Evolutionary conservation across 2,888 invertebrate species (phyloP).

Genomic region (Microctonus aethiopoides): DNA sequence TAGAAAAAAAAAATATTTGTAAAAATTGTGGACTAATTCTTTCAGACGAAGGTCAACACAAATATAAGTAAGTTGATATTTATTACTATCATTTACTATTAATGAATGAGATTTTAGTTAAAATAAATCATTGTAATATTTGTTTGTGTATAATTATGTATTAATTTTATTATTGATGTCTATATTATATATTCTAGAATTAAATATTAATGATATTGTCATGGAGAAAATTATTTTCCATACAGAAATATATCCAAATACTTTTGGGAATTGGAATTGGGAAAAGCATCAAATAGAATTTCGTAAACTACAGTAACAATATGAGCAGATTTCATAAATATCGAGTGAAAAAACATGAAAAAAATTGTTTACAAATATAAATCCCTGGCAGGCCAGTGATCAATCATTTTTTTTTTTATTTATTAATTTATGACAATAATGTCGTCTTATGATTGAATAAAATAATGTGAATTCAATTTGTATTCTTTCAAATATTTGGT

Average conservation of each 20-base stretch:
- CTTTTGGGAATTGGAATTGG: conserved; percentile 53
- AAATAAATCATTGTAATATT: too few species aligned
- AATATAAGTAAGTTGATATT: neutral
- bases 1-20: neutral
- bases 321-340: conserved; percentile 51
- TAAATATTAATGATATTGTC: neutral
- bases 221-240: neutral
- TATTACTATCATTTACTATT: neutral
- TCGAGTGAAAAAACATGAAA: conserved; percentile 50
- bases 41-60: neutral
- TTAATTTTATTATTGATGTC: too few species aligned
- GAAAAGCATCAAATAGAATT: conserved; percentile 49
- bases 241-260: conserved; percentile 39
- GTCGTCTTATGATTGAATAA: neutral
- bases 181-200: neutral
- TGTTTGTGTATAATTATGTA: too few species aligned
- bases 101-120: too few species aligned
- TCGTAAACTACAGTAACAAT: conserved; percentile 52
- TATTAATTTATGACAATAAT: neutral
- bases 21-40: neutral
- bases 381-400: neutral
- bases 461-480: neutral
- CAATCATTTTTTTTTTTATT: neutral
- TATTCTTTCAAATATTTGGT: neutral
- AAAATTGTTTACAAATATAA: conserved; percentile 14